These are phyloP conservation scores for Enteromius thamalakanensis DNA, from an alignment of 2,797 vertebrate genomes.

Conservation along the genomic window DNA sequence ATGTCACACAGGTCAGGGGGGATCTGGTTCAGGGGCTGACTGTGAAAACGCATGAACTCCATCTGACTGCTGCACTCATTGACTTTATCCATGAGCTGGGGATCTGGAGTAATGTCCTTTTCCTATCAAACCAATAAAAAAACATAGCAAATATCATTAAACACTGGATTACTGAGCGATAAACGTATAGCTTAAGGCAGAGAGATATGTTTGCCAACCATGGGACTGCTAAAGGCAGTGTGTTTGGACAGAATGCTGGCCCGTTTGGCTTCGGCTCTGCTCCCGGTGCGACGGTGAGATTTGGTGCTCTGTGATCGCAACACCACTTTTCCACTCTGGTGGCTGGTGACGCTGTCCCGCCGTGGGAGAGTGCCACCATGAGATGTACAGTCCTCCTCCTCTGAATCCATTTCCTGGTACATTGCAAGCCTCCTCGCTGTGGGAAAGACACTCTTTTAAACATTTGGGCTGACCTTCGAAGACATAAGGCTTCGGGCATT, in stretches of 20 bases:
- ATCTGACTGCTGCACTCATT: conserved; percentile 88
- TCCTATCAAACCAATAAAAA: conserved; percentile 77
- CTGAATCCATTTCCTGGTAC: conserved; percentile 94
- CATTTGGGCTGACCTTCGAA: background rate
- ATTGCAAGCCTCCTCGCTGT: conserved; percentile 89
- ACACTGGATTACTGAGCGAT: background rate
- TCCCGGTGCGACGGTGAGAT: conserved; percentile 88
- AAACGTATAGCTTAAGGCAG: background rate
- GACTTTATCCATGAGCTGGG: conserved; percentile 91
- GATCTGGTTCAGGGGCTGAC: conserved; percentile 82
- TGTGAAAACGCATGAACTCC: conserved; percentile 82
- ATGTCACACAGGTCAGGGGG: conserved; percentile 88
- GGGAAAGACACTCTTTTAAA: conserved; percentile 9
- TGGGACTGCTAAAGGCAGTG: conserved; percentile 97
- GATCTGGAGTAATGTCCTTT: conserved; percentile 95
- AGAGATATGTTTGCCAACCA: conserved; percentile 78
- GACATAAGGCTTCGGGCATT: background rate
- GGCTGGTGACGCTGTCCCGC: conserved; percentile 85
- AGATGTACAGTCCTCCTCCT: conserved; percentile 87
- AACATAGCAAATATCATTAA: background rate
- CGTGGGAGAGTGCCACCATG: conserved; percentile 82
- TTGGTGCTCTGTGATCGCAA: conserved; percentile 90
- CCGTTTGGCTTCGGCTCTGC: conserved; percentile 90
- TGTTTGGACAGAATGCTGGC: conserved; percentile 93
- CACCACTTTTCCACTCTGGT: conserved; percentile 85